A percentile compares a stretch with the other conserved stretches of the same genome.
These are phyloP conservation scores for Patiria pectinifera DNA, from an alignment of 53 echinoderm and acorn worm genomes.

Conservation along the genomic window DNA sequence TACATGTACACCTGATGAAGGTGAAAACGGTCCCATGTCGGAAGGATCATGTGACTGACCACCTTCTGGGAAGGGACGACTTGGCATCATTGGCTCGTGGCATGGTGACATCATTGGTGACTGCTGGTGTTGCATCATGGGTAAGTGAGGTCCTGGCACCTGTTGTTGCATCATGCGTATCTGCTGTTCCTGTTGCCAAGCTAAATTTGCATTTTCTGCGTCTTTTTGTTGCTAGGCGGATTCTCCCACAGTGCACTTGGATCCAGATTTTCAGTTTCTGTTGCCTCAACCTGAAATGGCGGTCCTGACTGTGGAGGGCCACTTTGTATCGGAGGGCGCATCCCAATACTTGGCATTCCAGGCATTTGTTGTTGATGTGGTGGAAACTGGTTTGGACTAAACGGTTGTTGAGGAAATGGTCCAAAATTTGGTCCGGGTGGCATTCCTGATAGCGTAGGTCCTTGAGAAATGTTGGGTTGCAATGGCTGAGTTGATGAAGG, in stretches of 20 bases:
- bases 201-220: constrained; percentile 74
- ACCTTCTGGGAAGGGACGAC: constrained; percentile 65
- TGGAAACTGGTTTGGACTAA: constrained; percentile 78
- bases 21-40: constrained; percentile 77
- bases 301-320: constrained; percentile 74
- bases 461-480: constrained; percentile 82
- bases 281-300: constrained; percentile 75
- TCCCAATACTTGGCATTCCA: constrained; percentile 77
- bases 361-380: constrained; percentile 80
- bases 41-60: constrained; percentile 45
- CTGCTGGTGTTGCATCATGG: constrained; percentile 66
- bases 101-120: constrained; percentile 75
- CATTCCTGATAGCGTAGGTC: constrained; percentile 78
- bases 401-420: constrained; percentile 81
- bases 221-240: constrained; percentile 90
- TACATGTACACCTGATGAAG: constrained; percentile 45
- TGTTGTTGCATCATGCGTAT: constrained; percentile 77
- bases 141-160: constrained; percentile 61
- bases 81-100: constrained; percentile 68
- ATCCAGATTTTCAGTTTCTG: constrained; percentile 98
- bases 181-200: constrained; percentile 78
- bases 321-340: constrained; percentile 73
- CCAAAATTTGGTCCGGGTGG: constrained; percentile 88
- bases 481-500: constrained; percentile 85
- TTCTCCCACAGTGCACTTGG: constrained; percentile 98